Evolutionary conservation across 2,113 vertebrate genomes (phyloP).

Genomic region (Cyrtonyx montezumae): DNA sequence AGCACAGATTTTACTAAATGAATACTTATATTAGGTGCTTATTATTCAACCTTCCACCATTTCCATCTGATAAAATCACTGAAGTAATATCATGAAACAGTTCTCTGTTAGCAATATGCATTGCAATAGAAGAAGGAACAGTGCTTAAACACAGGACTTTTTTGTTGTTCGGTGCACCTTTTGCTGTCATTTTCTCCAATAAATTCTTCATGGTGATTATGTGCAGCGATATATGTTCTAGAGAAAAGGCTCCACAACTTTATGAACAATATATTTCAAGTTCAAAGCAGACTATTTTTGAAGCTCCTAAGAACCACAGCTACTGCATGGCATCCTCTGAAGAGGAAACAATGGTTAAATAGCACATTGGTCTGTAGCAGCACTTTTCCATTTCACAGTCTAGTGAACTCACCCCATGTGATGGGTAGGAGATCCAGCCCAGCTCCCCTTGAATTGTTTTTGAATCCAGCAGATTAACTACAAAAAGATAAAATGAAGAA

Average conservation of each 20-base stretch:
- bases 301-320: background rate
- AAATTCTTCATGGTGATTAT: background rate
- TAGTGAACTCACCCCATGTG: conserved; percentile 92
- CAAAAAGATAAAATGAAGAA: conserved; percentile 75
- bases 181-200: background rate
- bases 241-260: background rate
- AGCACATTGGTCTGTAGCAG: conserved; percentile 49
- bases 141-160: background rate
- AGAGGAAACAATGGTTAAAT: conserved; percentile 65
- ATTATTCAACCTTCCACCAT: background rate
- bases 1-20: background rate
- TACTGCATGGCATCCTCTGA: conserved; percentile 3
- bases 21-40: background rate
- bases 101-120: background rate
- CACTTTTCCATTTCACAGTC: conserved; percentile 59
- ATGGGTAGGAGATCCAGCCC: conserved; percentile 98
- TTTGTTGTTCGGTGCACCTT: background rate
- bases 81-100: background rate
- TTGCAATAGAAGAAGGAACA: accelerated
- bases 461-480: conserved; percentile 98
- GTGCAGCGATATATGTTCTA: background rate
- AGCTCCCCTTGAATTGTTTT: conserved; percentile 98
- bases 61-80: background rate
- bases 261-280: background rate
- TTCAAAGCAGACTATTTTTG: background rate